Conservation (phyloP, 1,140 invertebrate genomes). For the Zaprionus kolodkinae region DNA sequence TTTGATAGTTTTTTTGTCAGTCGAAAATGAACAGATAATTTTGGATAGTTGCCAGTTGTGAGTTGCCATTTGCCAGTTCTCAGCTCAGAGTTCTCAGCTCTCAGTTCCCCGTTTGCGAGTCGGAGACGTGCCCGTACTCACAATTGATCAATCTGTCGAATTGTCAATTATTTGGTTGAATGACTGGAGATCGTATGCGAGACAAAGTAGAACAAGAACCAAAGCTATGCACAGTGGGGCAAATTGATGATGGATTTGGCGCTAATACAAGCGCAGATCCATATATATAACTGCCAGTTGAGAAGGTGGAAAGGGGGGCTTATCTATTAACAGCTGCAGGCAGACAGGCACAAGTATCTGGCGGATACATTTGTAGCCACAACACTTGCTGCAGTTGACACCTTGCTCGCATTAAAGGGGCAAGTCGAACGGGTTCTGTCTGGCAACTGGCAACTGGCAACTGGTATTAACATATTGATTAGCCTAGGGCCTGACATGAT, state of each 20-base stretch:
- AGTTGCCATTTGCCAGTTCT: neutral
- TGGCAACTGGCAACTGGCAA: neutral
- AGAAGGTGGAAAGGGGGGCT: neutral
- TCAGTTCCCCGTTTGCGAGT: constrained; percentile 8
- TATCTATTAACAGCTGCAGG: constrained; percentile 25
- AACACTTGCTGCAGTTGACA: constrained; percentile 7
- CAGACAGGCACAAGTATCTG: constrained; percentile 24
- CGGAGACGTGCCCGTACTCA: constrained; percentile 64
- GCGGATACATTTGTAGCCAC: constrained; percentile 32
- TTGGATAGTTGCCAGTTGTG: neutral
- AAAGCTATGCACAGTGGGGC: constrained; percentile 13
- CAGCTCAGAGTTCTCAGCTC: neutral
- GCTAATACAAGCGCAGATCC: neutral
- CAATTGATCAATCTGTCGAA: constrained; percentile 72
- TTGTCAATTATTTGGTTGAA: constrained; percentile 40
- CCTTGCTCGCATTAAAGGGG: constrained; percentile 6
- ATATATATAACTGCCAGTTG: constrained; percentile 7
- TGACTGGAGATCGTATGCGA: neutral
- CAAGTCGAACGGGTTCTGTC: constrained; percentile 43
- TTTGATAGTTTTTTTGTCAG: constrained; percentile 65
- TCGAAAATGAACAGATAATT: constrained; percentile 53
- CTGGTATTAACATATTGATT: constrained; percentile 74
- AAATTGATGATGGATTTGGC: neutral
- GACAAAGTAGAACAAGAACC: constrained; percentile 14
- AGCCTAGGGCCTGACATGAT: constrained; percentile 75